Evolutionary conservation across 2,797 vertebrate species (phyloP).

Genomic region (Siniperca scherzeri): DNA sequence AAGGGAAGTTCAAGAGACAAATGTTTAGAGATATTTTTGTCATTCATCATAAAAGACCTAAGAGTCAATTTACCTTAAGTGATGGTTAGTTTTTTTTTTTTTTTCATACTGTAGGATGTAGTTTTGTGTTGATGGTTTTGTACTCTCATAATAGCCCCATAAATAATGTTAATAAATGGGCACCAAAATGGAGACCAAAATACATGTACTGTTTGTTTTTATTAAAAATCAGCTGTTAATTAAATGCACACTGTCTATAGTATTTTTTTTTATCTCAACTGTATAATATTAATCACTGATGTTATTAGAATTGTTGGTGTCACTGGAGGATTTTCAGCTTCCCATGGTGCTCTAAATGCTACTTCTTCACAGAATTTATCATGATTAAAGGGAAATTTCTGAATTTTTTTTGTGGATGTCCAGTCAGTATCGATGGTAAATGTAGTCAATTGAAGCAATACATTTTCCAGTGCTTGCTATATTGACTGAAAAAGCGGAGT

Average conservation of each 20-base stretch:
- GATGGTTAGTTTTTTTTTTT: fast-evolving
- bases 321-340: background rate
- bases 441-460: too few species aligned
- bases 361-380: slow-evolving; percentile 6
- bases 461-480: too few species aligned
- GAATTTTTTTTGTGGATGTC: too few species aligned
- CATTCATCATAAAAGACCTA: background rate
- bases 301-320: background rate
- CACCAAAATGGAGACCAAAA: background rate
- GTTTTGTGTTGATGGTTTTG: background rate
- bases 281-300: background rate
- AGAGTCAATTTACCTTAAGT: background rate
- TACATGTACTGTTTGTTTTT: background rate
- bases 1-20: slow-evolving; percentile 24
- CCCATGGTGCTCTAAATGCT: background rate
- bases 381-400: background rate
- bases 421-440: too few species aligned
- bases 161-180: background rate
- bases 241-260: background rate
- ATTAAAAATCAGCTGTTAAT: background rate
- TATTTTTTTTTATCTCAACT: background rate
- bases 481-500: too few species aligned
- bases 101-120: background rate
- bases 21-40: background rate
- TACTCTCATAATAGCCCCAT: background rate